Evolutionary conservation across 2,888 invertebrate species (phyloP), one percentile per base, ranked within the genome.

Genomic region (Ethmia dodecea): DNA sequence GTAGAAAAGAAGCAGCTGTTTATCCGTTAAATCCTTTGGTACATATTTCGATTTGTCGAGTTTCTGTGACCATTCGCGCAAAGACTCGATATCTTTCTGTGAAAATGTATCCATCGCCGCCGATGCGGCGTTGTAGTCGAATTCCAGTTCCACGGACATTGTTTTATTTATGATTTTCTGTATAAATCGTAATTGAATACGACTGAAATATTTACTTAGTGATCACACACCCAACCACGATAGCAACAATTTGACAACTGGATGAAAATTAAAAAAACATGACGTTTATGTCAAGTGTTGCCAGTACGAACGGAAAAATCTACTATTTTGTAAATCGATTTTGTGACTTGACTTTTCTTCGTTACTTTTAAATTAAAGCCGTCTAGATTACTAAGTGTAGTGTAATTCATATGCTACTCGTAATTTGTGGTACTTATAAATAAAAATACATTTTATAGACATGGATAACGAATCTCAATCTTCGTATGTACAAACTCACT

Each of bases 1-100:
- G 47, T 90, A 87, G 57, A 92, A 92, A 27, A 91, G 64, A 16
- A 89, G 84, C 35, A 92, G 73, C 61, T 91, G 91, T 65, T 91
- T 90, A 46, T 89, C 87, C 18, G 87, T 52, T 42, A 86, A 52
- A 61, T 87, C 86, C 52, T 80, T 79, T 12, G 88, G 88, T 43
- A 88, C 76, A 55, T 65, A 79, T 73, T 86, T 86, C 20, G 75
- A 62, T 64, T 70, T 76, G 46, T 88, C 87, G 51, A 86, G 68
- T 43, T 64, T 73, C 43, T 71, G 65, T n/a, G 79, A 72, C 88
- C 88, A 88, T 37, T 69, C 57, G 35, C 67, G 68, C 30, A 88
- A 63, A 45, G 65, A 55, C 38, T 83, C 66, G 14, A 88, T 81
- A 52, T 88, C 83, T 6, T 71, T 63, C 49, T 80, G 83, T 3